phyloP scores from a whole-genome alignment of 2,888 invertebrate species.

The Strigamia maritima region DNA sequence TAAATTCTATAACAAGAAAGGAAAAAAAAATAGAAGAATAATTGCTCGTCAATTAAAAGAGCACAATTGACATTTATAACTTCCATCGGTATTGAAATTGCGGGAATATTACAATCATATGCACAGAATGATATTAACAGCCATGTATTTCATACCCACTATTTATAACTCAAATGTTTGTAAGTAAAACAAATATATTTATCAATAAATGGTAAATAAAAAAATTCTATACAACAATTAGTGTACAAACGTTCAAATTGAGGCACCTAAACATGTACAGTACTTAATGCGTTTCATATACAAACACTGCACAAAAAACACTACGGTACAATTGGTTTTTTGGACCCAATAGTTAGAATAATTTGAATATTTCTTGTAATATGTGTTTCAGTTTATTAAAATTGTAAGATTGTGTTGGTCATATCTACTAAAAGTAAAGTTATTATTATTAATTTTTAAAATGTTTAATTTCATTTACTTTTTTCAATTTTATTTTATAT shows the following conservation, averaged over 20 bases:
- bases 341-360: slow-evolving; percentile 20
- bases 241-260: slow-evolving; percentile 22
- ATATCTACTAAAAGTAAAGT: neutral
- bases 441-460: neutral
- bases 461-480: neutral
- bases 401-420: neutral
- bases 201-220: neutral
- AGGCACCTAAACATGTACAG: slow-evolving; percentile 25
- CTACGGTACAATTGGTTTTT: neutral
- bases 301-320: slow-evolving; percentile 24
- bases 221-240: slow-evolving; percentile 19
- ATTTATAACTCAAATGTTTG: neutral
- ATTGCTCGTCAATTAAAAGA: neutral
- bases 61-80: slow-evolving; percentile 9
- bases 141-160: neutral
- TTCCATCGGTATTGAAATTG: neutral
- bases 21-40: neutral
- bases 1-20: slow-evolving; percentile 14
- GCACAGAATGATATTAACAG: slow-evolving; percentile 28
- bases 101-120: slow-evolving; percentile 22
- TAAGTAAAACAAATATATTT: neutral
- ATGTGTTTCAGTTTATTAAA: neutral
- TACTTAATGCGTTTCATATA: slow-evolving; percentile 26
- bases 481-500: neutral
- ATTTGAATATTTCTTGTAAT: neutral